A percentile compares a stretch with the other conserved stretches of the same genome.
These are phyloP conservation scores for Biston betularia DNA, from an alignment of 2,888 invertebrate genomes.

Conservation along the genomic window DNA sequence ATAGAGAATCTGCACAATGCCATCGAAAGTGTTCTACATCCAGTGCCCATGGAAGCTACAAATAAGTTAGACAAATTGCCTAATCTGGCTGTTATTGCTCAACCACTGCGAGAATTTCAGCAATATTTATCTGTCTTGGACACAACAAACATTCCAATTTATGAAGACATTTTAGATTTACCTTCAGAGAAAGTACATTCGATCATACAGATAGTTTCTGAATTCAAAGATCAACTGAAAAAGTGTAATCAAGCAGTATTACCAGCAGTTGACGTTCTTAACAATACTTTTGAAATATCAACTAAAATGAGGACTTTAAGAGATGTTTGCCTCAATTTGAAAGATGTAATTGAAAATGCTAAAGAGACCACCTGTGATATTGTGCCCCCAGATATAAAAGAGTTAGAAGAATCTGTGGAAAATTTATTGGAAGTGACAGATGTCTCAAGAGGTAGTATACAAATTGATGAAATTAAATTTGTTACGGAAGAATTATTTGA, in stretches of 20 bases:
- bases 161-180: slow-evolving; percentile 71
- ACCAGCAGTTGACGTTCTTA: slow-evolving; percentile 65
- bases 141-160: slow-evolving; percentile 72
- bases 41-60: slow-evolving; percentile 67
- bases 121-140: slow-evolving; percentile 72
- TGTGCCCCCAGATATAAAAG: slow-evolving; percentile 48
- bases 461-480: slow-evolving; percentile 63
- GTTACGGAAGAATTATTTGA: slow-evolving; percentile 68
- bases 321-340: slow-evolving; percentile 64
- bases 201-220: slow-evolving; percentile 63
- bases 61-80: slow-evolving; percentile 56
- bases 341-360: slow-evolving; percentile 57
- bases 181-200: slow-evolving; percentile 68
- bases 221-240: slow-evolving; percentile 69
- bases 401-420: slow-evolving; percentile 58
- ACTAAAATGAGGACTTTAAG: slow-evolving; percentile 65
- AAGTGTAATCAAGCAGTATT: slow-evolving; percentile 65
- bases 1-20: slow-evolving; percentile 66
- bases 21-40: slow-evolving; percentile 72
- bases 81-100: slow-evolving; percentile 67
- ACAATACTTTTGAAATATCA: slow-evolving; percentile 69
- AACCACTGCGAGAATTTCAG: slow-evolving; percentile 73
- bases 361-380: slow-evolving; percentile 40
- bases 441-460: slow-evolving; percentile 62
- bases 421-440: slow-evolving; percentile 65